Evolutionary conservation across 2,113 vertebrate genomes (phyloP).

Genomic region (Gavialis gangeticus): DNA sequence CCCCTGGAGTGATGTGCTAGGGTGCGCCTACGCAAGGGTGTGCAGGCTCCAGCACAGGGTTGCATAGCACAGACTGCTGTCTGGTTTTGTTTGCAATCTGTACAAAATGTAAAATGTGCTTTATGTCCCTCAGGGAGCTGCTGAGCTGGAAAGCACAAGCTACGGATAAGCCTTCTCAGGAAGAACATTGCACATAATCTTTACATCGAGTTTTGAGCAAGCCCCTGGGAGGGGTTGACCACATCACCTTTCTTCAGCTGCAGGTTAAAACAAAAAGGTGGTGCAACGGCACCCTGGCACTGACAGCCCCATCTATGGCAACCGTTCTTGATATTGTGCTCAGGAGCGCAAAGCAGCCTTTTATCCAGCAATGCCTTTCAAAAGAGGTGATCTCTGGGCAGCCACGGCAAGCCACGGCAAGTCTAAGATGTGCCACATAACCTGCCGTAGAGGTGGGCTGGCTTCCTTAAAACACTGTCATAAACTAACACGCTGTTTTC

Average conservation of each 20-base stretch:
- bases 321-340: neutral
- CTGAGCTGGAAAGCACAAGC: slow-evolving; percentile 36
- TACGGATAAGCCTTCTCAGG: neutral
- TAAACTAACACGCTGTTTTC: neutral
- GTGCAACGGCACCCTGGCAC: neutral
- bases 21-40: neutral
- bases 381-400: neutral
- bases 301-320: slow-evolving; percentile 12
- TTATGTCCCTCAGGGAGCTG: slow-evolving; percentile 12
- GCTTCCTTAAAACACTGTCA: neutral
- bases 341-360: neutral
- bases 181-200: neutral
- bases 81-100: neutral
- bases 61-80: neutral
- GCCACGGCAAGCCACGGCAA: neutral
- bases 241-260: neutral
- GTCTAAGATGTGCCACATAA: neutral
- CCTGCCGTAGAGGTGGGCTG: neutral
- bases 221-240: neutral
- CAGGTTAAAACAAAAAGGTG: neutral
- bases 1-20: neutral
- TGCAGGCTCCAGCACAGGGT: neutral
- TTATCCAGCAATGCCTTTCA: neutral
- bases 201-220: slow-evolving; percentile 3
- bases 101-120: slow-evolving; percentile 29